These are phyloP conservation scores for Telenomus remus DNA, from an alignment of 1,140 invertebrate genomes.

Conservation along the genomic window DNA sequence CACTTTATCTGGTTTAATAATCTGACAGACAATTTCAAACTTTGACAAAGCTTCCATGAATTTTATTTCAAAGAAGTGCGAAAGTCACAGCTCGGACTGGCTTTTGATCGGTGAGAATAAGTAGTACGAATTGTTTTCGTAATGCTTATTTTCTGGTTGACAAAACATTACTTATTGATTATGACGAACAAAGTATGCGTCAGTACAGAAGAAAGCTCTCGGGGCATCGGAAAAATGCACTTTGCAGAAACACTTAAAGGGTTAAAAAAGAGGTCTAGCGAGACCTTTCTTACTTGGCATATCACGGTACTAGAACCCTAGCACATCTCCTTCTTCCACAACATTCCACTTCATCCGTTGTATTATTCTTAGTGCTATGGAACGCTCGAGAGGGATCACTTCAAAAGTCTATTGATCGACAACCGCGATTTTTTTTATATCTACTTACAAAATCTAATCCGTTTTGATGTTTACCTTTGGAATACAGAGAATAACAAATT, in stretches of 20 bases:
- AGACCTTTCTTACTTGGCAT: slow-evolving; percentile 16
- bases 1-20: too few relatives aligned
- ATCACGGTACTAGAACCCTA: slow-evolving; percentile 28
- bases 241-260: slow-evolving; percentile 5
- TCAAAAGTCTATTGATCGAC: slow-evolving; percentile 66
- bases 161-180: background rate
- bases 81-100: too few relatives aligned
- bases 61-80: too few relatives aligned
- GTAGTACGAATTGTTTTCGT: background rate
- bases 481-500: too few relatives aligned
- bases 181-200: background rate
- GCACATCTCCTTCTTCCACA: slow-evolving; percentile 57
- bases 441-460: slow-evolving; percentile 37
- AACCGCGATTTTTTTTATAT: slow-evolving; percentile 61
- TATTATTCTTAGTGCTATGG: slow-evolving; percentile 71
- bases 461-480: too few relatives aligned
- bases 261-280: slow-evolving; percentile 21
- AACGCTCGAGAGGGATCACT: slow-evolving; percentile 69
- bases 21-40: too few relatives aligned
- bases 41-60: too few relatives aligned
- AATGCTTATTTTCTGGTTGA: background rate
- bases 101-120: too few relatives aligned
- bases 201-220: background rate
- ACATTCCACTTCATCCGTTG: slow-evolving; percentile 64
- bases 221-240: background rate